Conservation (phyloP, 2,113 vertebrate species). For the Pelodiscus sinensis region DNA sequence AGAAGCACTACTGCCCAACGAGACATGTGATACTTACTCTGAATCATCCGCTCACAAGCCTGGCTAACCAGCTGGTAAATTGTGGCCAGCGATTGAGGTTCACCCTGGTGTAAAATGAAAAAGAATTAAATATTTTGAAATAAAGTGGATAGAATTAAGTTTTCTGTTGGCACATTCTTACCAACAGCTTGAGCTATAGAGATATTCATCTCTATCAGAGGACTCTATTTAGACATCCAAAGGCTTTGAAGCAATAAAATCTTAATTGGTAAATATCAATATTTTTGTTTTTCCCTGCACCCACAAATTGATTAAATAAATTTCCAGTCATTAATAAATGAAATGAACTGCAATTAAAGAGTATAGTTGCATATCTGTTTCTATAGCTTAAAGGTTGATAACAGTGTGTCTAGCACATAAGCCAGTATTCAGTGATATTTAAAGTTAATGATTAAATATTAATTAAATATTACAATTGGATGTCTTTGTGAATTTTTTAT, state of each 20-base stretch:
- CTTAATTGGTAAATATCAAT: slow-evolving; percentile 38
- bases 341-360: slow-evolving; percentile 13
- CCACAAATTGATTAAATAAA: not conserved
- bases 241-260: slow-evolving; percentile 32
- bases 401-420: not conserved
- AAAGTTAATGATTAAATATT: slow-evolving; percentile 42
- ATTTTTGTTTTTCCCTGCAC: slow-evolving; percentile 11
- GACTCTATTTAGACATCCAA: slow-evolving; percentile 44
- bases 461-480: not conserved
- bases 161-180: not conserved
- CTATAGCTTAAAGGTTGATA: not conserved
- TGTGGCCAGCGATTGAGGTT: slow-evolving; percentile 89
- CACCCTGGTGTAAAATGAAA: slow-evolving; percentile 81
- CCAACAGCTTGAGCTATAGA: not conserved
- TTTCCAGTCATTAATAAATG: slow-evolving; percentile 1
- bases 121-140: not conserved
- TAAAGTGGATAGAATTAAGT: not conserved
- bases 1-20: fast-evolving
- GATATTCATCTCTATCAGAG: slow-evolving; percentile 35
- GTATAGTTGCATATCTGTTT: slow-evolving; percentile 33
- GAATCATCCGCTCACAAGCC: slow-evolving; percentile 91
- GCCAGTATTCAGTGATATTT: slow-evolving; percentile 33
- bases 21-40: slow-evolving; percentile 81
- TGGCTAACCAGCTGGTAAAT: slow-evolving; percentile 92
- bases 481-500: slow-evolving; percentile 49